Conservation (phyloP, 92 coral and sea anemone genomes). For the Bergia sp. region DNA sequence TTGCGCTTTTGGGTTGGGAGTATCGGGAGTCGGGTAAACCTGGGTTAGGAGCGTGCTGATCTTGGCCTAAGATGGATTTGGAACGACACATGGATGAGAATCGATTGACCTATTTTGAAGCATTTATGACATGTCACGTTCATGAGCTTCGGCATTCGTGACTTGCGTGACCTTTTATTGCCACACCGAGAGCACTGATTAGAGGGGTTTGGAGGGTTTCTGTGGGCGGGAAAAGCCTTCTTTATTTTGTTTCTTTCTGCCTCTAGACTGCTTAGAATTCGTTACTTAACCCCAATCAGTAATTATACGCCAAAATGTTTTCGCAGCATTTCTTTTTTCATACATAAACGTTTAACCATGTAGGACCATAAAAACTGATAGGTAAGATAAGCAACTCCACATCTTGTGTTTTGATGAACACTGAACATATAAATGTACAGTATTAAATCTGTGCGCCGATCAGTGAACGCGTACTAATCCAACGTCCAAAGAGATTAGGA, state of each 20-base stretch:
- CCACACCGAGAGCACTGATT: conserved; percentile 22
- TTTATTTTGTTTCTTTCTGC: neutral
- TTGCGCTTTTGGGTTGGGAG: neutral
- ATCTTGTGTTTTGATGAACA: no score
- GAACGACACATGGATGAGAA: conserved; percentile 5
- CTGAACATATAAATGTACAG: no score
- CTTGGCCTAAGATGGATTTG: neutral
- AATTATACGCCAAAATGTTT: no score
- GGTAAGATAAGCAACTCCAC: no score
- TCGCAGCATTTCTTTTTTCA: no score
- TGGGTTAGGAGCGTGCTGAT: neutral
- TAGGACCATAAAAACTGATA: no score
- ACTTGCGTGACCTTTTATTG: conserved; percentile 1
- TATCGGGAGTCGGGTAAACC: neutral
- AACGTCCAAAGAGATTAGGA: no score
- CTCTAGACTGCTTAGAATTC: neutral
- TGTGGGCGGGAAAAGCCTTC: neutral
- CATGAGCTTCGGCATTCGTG: conserved; percentile 17
- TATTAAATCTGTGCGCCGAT: no score
- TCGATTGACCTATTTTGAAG: neutral
- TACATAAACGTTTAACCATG: no score
- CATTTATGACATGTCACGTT: conserved; percentile 19
- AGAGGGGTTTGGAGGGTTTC: neutral
- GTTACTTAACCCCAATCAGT: no score
- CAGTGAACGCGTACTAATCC: no score